Evolutionary conservation across 2,888 invertebrate species (phyloP).

Genomic region (Chaetogeoica ovagalla): DNA sequence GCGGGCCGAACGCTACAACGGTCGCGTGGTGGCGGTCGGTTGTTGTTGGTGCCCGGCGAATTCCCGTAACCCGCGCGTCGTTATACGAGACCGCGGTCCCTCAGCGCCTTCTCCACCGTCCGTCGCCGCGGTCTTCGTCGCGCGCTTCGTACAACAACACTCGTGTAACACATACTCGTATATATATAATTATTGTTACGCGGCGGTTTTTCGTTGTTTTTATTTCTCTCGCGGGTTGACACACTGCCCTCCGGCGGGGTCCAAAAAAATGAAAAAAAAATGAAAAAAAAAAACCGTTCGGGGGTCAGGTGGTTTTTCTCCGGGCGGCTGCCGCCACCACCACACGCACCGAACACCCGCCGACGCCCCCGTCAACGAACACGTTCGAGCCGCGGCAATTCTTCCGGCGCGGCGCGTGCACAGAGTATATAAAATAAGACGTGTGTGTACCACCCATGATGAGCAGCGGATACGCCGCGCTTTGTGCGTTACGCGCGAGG

Average conservation of each 20-base stretch:
- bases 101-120: background rate
- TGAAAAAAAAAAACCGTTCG: conserved; percentile 14
- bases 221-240: background rate
- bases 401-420: background rate
- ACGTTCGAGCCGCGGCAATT: background rate
- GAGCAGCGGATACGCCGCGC: too few relatives aligned
- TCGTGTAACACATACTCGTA: too few relatives aligned
- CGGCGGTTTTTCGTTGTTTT: background rate
- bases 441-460: too few relatives aligned
- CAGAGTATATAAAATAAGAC: too few relatives aligned
- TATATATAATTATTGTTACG: too few relatives aligned
- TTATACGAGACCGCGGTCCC: background rate
- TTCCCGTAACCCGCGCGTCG: background rate
- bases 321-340: background rate
- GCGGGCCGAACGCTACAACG: conserved; percentile 5
- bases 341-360: background rate
- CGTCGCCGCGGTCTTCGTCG: too few relatives aligned
- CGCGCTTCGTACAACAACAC: background rate
- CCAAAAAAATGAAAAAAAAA: background rate
- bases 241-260: conserved; percentile 24
- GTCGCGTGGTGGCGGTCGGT: background rate
- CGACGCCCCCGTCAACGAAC: background rate
- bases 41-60: background rate
- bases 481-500: too few relatives aligned
- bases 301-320: conserved; percentile 42